These are phyloP conservation scores for Drosophila longiperda DNA, from an alignment of 2,888 invertebrate species.

Conservation along the genomic window DNA sequence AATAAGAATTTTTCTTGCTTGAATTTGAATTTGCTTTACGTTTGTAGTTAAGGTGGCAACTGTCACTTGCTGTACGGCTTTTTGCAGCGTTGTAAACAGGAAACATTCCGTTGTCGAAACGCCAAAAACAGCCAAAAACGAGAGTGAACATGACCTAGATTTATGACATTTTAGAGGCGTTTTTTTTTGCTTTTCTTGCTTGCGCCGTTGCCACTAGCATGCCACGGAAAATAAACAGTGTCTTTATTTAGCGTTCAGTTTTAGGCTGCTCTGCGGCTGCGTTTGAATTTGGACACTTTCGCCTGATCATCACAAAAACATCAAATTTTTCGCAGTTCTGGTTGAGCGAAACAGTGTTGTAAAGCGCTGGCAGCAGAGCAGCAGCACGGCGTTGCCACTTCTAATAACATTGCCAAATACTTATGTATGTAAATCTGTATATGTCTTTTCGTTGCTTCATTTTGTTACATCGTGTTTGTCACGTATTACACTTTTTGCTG, in stretches of 20 bases:
- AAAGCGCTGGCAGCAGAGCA: slow-evolving; percentile 53
- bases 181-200: slow-evolving; percentile 18
- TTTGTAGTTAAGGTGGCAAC: neutral
- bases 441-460: slow-evolving; percentile 18
- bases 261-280: slow-evolving; percentile 6
- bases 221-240: slow-evolving; percentile 38
- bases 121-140: slow-evolving; percentile 37
- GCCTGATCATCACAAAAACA: slow-evolving; percentile 42
- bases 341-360: slow-evolving; percentile 55
- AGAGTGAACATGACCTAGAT: slow-evolving; percentile 63
- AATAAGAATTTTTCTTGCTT: neutral
- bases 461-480: slow-evolving; percentile 53
- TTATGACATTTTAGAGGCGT: slow-evolving; percentile 20
- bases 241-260: slow-evolving; percentile 4
- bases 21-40: slow-evolving; percentile 27
- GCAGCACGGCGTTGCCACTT: slow-evolving; percentile 48
- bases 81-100: slow-evolving; percentile 33
- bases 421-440: slow-evolving; percentile 6
- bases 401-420: slow-evolving; percentile 7
- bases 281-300: slow-evolving; percentile 50
- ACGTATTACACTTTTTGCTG: slow-evolving; percentile 48
- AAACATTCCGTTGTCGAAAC: slow-evolving; percentile 10
- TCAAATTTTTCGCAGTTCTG: slow-evolving; percentile 35
- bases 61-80: slow-evolving; percentile 21
- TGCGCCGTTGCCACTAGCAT: slow-evolving; percentile 28